These are phyloP conservation scores for Himalopsyche kuldschensis DNA, from an alignment of 2,888 invertebrate genomes.

Conservation along the genomic window DNA sequence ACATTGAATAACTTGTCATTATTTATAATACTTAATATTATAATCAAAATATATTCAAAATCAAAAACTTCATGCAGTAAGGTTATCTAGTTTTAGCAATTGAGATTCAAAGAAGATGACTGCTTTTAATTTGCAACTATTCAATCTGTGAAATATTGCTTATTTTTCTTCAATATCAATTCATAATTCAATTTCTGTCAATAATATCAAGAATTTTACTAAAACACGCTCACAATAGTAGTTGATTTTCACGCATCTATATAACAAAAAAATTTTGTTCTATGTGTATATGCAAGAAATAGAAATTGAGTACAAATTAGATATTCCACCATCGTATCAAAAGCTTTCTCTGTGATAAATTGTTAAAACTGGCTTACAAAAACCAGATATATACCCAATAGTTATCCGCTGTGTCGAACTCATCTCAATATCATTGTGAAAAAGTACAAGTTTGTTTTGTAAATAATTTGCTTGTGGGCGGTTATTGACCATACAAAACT, in stretches of 20 bases:
- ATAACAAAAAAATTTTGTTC: neutral
- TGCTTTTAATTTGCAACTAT: too few relatives aligned
- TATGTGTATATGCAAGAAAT: constrained; percentile 4
- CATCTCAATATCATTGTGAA: neutral
- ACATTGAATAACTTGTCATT: too few relatives aligned
- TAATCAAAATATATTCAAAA: too few relatives aligned
- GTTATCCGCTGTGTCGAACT: neutral
- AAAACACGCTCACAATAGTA: neutral
- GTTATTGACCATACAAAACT: neutral
- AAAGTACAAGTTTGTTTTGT: neutral
- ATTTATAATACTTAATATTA: too few relatives aligned
- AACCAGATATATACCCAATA: neutral
- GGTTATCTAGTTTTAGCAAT: too few relatives aligned
- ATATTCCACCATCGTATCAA: neutral
- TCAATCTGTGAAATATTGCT: too few relatives aligned
- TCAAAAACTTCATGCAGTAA: too few relatives aligned
- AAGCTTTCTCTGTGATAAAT: neutral
- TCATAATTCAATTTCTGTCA: neutral
- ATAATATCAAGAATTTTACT: neutral
- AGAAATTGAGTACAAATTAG: neutral
- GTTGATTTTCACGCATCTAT: neutral
- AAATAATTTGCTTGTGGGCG: neutral
- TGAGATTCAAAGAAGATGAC: too few relatives aligned
- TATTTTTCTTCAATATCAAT: neutral
- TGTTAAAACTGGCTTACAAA: neutral